These are phyloP conservation scores for Phyllotreta striolata DNA, from an alignment of 2,888 invertebrate species.

Conservation along the genomic window DNA sequence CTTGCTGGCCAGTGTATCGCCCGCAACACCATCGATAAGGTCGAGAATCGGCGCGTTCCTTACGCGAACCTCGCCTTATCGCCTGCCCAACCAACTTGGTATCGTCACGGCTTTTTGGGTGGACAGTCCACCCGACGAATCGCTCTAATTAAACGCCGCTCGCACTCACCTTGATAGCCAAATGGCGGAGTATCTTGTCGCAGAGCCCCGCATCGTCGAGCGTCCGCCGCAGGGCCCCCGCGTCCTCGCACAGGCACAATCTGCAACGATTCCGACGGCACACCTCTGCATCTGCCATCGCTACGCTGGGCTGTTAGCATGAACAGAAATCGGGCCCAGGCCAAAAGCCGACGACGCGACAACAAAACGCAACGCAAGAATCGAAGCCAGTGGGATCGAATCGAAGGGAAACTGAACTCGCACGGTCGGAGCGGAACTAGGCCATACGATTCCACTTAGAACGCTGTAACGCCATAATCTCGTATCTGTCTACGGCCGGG, in stretches of 20 bases:
- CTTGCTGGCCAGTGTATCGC: slow-evolving; percentile 37
- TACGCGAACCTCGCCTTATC: slow-evolving; percentile 64
- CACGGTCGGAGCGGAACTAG: slow-evolving; percentile 26
- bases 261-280: slow-evolving; percentile 52
- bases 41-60: slow-evolving; percentile 67
- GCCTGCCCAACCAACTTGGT: slow-evolving; percentile 59
- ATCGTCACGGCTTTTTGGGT: slow-evolving; percentile 31
- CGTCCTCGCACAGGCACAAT: slow-evolving; percentile 58
- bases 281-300: slow-evolving; percentile 49
- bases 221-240: slow-evolving; percentile 29
- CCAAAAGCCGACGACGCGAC: too few species aligned
- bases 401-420: too few species aligned
- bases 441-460: slow-evolving; percentile 39
- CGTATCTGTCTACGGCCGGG: slow-evolving; percentile 9
- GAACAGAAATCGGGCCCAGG: too few species aligned
- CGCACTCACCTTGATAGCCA: slow-evolving; percentile 72
- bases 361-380: too few species aligned
- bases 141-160: slow-evolving; percentile 29
- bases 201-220: slow-evolving; percentile 59
- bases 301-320: slow-evolving; percentile 39
- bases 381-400: too few species aligned
- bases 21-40: slow-evolving; percentile 63
- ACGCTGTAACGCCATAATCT: slow-evolving; percentile 43
- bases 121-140: slow-evolving; percentile 20
- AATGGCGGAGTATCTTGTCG: slow-evolving; percentile 71